Conservation (phyloP, 2,888 invertebrate genomes). For the Rhodophaea formosa region DNA sequence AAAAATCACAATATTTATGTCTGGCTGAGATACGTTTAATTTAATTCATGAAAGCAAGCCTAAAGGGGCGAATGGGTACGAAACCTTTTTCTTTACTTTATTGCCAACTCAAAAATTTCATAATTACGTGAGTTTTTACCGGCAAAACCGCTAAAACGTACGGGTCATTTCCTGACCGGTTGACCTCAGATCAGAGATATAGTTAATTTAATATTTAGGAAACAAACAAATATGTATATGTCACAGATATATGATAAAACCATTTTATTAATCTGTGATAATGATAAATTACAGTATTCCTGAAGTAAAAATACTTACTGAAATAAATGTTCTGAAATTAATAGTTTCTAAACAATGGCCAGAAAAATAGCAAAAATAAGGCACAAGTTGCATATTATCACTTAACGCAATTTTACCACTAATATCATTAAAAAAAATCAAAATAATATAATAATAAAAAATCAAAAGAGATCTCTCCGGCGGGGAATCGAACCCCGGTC, state of each 20-base stretch:
- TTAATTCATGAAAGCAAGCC: background rate
- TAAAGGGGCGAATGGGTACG: background rate
- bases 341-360: too few relatives aligned
- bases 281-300: too few relatives aligned
- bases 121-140: constrained; percentile 62
- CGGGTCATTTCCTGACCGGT: constrained; percentile 33
- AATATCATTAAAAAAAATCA: background rate
- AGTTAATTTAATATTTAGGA: background rate
- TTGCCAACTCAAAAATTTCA: constrained; percentile 63
- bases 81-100: constrained; percentile 53
- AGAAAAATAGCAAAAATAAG: background rate
- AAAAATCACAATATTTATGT: too few relatives aligned
- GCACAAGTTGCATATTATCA: too few relatives aligned
- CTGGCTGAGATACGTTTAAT: too few relatives aligned
- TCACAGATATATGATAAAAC: too few relatives aligned
- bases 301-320: too few relatives aligned
- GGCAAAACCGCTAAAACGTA: constrained; percentile 39
- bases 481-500: constrained; percentile 83
- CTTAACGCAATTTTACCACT: too few relatives aligned
- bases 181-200: constrained; percentile 16
- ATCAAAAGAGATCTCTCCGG: constrained; percentile 58
- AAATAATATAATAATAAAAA: background rate
- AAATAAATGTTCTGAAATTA: too few relatives aligned
- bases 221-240: too few relatives aligned
- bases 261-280: too few relatives aligned